Evolutionary conservation across 2,113 vertebrate genomes (phyloP).

Genomic region (Anguilla rostrata): DNA sequence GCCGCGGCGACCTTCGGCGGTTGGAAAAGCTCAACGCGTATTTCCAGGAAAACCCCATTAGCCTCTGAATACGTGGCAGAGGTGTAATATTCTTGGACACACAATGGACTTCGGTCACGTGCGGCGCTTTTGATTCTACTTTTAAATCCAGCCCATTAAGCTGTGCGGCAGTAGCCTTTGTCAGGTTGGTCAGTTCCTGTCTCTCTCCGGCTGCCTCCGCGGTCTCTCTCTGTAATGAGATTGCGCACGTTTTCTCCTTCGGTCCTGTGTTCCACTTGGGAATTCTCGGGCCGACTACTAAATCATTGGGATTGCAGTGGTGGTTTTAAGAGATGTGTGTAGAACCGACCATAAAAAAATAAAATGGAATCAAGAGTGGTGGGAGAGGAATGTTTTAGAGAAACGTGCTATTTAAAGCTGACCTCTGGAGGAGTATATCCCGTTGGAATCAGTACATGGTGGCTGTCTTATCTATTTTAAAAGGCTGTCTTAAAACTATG

Average conservation of each 20-base stretch:
- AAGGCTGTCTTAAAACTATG: not conserved
- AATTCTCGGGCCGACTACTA: not conserved
- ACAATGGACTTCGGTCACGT: conserved; percentile 30
- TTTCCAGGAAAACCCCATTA: conserved; percentile 55
- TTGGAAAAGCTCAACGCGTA: conserved; percentile 57
- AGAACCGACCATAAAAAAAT: not conserved
- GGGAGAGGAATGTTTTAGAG: not conserved
- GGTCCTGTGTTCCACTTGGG: not conserved
- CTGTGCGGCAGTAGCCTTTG: not conserved
- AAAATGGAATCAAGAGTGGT: not conserved
- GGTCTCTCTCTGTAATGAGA: not conserved
- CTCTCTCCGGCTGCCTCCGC: not conserved
- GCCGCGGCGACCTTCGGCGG: conserved; percentile 67
- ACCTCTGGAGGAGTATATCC: not conserved
- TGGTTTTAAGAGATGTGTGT: not conserved
- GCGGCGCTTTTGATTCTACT: conserved; percentile 16
- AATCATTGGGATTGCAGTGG: not conserved
- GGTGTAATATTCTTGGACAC: conserved; percentile 39
- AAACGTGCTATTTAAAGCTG: not conserved
- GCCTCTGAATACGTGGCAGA: conserved; percentile 48
- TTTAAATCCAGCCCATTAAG: not conserved
- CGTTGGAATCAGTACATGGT: not conserved
- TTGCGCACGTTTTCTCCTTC: not conserved
- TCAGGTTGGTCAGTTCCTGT: not conserved
- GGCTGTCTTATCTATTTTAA: not conserved